Base-by-base conservation (phyloP, 2,797 vertebrate species). In the Anguilla obscura region DNA sequence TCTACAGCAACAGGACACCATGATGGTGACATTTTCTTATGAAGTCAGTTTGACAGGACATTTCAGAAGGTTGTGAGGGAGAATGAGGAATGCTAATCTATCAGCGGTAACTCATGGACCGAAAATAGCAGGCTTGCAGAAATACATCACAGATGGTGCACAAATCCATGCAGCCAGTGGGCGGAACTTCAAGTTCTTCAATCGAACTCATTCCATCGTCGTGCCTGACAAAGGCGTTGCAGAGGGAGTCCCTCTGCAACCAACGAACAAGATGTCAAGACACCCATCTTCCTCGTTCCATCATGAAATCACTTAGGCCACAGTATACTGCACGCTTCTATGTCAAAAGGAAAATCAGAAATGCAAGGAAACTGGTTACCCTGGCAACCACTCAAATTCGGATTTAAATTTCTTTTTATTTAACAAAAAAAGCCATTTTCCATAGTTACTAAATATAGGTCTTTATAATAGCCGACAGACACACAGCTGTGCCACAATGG, bases 401-500 rank as follows among this genome's bases (percentile, higher is more conserved):
- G 30, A 63, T 63, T 82, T 82, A n/a, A 50, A 82, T 82, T 82
- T 10, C 0, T 50, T 33, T 82, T 82, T 82, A 82, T 82, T 82
- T 50, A 82, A 82, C 79, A 84, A 74, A 87, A 89, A 85, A 80
- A 66, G 45, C 45, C 83, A 45, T 90, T 69, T 88, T 88, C 84
- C 66, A 86, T 8, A 85, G 85, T 89, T 89, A 90, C 86, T 90
- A 87, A 90, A 91, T 89, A 86, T 74, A 91, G 89, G 87, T 89
- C 85, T 91, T 90, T 92, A 89, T 88, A 91, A 91, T 56, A 90
- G 83, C 80, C 87, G 58, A 92, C 87, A 93, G 89, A 94, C 63
- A 94, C 86, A 91, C 14, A 56, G n/a, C 21, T 24, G 88, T 89
- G 88, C 52, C 88, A 89, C 85, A 86, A 92, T 90, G 48, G 90